phyloP scores from a whole-genome alignment of 2,888 invertebrate species.

The Nymphalis c-album region DNA sequence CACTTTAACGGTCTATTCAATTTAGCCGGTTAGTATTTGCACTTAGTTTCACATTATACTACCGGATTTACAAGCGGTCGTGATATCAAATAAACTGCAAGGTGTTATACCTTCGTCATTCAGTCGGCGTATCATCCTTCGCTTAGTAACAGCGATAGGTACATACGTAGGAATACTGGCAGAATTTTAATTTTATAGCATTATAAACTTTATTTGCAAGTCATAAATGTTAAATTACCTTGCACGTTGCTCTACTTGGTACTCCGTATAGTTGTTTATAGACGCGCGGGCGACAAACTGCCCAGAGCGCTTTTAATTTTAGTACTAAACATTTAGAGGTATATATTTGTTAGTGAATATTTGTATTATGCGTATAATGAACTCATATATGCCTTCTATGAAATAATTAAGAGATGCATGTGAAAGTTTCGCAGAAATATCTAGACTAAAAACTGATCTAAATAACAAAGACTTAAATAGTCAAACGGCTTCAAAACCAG shows the following conservation, averaged over 20 bases:
- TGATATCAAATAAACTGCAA: slow-evolving; percentile 10
- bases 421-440: no score
- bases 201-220: slow-evolving; percentile 17
- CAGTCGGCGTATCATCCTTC: slow-evolving; percentile 40
- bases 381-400: not conserved
- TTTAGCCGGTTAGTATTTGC: slow-evolving; percentile 43
- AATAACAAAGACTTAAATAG: slow-evolving; percentile 4
- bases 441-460: not conserved
- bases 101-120: slow-evolving; percentile 39
- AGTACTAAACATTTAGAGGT: slow-evolving; percentile 37
- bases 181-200: slow-evolving; percentile 15
- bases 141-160: slow-evolving; percentile 50
- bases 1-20: slow-evolving; percentile 39
- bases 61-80: slow-evolving; percentile 33
- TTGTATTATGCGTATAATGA: not conserved
- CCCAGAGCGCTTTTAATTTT: slow-evolving; percentile 45
- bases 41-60: slow-evolving; percentile 37
- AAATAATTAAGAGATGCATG: no score
- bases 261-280: slow-evolving; percentile 43
- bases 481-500: no score
- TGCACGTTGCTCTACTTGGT: not conserved
- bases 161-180: slow-evolving; percentile 11
- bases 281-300: slow-evolving; percentile 50
- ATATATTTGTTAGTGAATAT: slow-evolving; percentile 26
- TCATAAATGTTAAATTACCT: slow-evolving; percentile 15